Conservation (phyloP, 2,113 vertebrate species). For the Irena cyanogastra region DNA sequence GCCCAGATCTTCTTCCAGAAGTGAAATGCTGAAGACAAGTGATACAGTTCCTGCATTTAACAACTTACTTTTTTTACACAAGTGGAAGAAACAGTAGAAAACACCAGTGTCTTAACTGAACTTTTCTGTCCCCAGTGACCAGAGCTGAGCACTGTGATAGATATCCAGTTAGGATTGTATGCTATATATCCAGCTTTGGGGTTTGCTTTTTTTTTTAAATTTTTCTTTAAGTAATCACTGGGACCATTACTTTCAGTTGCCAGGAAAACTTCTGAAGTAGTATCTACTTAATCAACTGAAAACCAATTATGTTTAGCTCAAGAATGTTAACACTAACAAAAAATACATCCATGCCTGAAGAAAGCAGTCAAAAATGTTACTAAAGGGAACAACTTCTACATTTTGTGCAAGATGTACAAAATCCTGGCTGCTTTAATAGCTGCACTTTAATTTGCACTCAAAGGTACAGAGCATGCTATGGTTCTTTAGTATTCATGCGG, state of each 20-base stretch:
- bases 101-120: background rate
- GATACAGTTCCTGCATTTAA: background rate
- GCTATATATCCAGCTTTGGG: rapidly evolving
- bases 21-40: background rate
- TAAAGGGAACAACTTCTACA: background rate
- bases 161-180: rapidly evolving
- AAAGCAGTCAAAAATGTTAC: background rate
- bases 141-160: background rate
- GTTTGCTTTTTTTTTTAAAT: background rate
- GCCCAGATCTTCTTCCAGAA: background rate
- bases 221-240: background rate
- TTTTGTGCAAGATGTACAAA: background rate
- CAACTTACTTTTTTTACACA: background rate
- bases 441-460: background rate
- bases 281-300: background rate
- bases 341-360: background rate
- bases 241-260: background rate
- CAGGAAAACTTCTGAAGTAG: background rate
- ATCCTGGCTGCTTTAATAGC: background rate
- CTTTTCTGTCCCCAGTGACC: background rate
- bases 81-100: background rate
- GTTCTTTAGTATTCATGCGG: background rate
- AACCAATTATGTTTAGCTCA: background rate
- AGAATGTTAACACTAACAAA: background rate
- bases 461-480: background rate